Conservation (phyloP, 2,888 invertebrate species). For the Prenolepis imparis region DNA sequence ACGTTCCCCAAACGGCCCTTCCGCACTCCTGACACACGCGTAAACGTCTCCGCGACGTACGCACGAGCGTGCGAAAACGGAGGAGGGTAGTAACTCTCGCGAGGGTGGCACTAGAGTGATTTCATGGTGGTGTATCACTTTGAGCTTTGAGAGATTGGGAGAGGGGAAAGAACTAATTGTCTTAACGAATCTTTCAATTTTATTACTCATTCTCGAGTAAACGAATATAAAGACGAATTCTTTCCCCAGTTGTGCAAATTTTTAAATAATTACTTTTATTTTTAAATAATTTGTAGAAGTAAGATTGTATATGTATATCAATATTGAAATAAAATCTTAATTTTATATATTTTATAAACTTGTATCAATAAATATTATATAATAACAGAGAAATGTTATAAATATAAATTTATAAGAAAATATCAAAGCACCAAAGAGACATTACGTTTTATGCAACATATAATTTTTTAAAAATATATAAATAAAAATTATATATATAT, state of each 20-base stretch:
- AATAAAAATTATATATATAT: background rate
- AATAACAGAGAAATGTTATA: background rate
- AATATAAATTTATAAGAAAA: constrained; percentile 7
- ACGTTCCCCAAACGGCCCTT: constrained; percentile 60
- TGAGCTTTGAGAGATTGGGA: constrained; percentile 60
- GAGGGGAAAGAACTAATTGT: constrained; percentile 22
- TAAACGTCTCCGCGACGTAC: constrained; percentile 13
- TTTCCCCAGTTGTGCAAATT: too few species aligned
- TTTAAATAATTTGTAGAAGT: too few species aligned
- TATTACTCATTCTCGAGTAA: background rate
- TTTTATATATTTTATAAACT: background rate
- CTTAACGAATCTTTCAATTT: constrained; percentile 15
- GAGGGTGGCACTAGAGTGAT: constrained; percentile 76
- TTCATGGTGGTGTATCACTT: constrained; percentile 81
- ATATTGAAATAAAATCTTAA: background rate
- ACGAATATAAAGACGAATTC: background rate
- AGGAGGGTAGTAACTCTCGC: constrained; percentile 57
- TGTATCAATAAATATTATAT: background rate
- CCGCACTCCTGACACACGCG: constrained; percentile 55
- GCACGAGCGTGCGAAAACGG: constrained; percentile 36
- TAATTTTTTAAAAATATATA: background rate
- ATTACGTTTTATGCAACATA: background rate
- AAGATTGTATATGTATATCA: too few species aligned
- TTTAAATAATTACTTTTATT: too few species aligned
- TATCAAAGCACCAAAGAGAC: background rate